Evolutionary conservation across 1,140 invertebrate species (phyloP).

Genomic region (Chironomus striatipennis): DNA sequence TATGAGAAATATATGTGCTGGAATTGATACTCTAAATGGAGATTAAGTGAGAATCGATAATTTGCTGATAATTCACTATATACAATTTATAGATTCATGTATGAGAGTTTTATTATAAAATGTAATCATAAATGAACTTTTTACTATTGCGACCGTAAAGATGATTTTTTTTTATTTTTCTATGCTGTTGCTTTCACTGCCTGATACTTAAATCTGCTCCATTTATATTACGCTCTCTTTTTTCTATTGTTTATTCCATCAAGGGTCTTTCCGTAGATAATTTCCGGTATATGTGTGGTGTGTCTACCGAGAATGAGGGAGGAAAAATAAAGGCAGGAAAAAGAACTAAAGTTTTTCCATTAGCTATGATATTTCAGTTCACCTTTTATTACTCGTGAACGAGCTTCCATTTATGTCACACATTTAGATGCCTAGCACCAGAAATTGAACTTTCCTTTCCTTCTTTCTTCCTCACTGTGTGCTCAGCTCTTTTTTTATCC

Average conservation of each 20-base stretch:
- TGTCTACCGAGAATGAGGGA: not conserved
- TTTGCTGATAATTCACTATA: not conserved
- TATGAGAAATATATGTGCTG: too few species aligned
- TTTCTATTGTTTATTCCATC: not conserved
- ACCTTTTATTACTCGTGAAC: too few species aligned
- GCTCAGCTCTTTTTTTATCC: too few species aligned
- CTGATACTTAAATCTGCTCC: not conserved
- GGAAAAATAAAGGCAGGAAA: too few species aligned
- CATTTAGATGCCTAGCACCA: too few species aligned
- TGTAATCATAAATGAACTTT: constrained; percentile 9
- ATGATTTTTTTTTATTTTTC: not conserved
- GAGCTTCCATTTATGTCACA: too few species aligned
- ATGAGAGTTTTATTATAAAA: not conserved
- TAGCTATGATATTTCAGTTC: not conserved
- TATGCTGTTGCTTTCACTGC: not conserved
- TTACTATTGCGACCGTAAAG: not conserved
- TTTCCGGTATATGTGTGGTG: not conserved
- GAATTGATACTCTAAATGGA: not conserved
- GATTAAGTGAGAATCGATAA: not conserved
- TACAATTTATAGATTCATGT: not conserved
- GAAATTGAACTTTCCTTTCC: too few species aligned
- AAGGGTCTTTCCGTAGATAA: not conserved
- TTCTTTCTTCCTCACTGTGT: too few species aligned
- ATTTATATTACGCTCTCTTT: not conserved
- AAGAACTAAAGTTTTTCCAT: not conserved